Evolutionary conservation across 2,797 vertebrate species (phyloP), one percentile per base, ranked within the genome.

Genomic region (Onychomys torridus): DNA sequence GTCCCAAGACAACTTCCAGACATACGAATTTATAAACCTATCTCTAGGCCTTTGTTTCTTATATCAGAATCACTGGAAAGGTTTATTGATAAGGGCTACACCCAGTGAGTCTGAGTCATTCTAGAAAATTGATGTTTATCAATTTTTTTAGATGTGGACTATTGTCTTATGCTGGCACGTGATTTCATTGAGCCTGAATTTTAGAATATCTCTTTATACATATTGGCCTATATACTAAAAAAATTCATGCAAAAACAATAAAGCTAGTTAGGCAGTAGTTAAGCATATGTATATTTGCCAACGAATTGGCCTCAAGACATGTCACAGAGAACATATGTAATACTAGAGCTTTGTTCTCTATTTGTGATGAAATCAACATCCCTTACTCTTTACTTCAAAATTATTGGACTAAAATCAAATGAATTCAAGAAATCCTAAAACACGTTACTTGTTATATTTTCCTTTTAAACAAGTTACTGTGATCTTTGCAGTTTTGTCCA

Each of bases 381-480:
- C 5, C 73, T 32, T 55, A 43, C 37, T 78, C 12, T 32, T 91
- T 92, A 69, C 17, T 75, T 85, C 76, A 71, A 34, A 90, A 27
- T 89, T 6, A 32, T 6, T 71, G 6, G 13, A 37, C 12, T 92
- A 29, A 88, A 94, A 85, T 23, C 9, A 73, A 76, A 19, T 78
- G 14, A 46, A 43, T 69, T 43, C 40, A 43, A 86, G 52, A 89
- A 90, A 87, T 61, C 83, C n/a, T 59, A 79, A 96, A 89, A 34
- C 6, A 95, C 76, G 12, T 1, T 23, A 79, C 5, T 93, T 14
- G 4, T 57, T 77, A 90, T 46, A 93, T 84, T 78, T 23, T 12
- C 1, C 1, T 46, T 13, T 95, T 46, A 77, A 75, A 79, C 71
- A 16, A 13, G 65, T 65, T 25, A 14, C 59, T 59, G n/a, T 81